Percentiles rank a stretch among this genome's conserved stretches.
phyloP scores from a whole-genome alignment of 2,888 invertebrate species.

The Asteroscopus sphinx region DNA sequence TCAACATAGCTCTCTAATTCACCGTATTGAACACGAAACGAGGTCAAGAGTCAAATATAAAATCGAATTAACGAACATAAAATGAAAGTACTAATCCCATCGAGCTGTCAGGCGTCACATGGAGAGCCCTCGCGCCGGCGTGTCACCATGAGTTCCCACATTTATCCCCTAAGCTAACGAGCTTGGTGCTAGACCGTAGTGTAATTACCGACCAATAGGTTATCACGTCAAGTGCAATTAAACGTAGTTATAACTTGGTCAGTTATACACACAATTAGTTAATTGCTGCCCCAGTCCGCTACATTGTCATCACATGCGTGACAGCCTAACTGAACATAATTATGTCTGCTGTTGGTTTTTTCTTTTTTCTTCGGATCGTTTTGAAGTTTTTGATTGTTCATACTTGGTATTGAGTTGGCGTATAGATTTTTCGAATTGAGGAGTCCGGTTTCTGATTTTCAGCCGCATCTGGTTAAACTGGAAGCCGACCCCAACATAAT shows the following conservation, averaged over 20 bases:
- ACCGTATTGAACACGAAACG: conserved; percentile 28
- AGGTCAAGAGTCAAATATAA: conserved; percentile 48
- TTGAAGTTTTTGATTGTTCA: conserved; percentile 17
- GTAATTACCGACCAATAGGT: conserved; percentile 58
- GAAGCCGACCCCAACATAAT: no score
- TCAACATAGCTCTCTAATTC: conserved; percentile 34
- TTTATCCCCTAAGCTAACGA: conserved; percentile 50
- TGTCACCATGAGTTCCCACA: conserved; percentile 54
- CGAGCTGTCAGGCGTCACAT: conserved; percentile 42
- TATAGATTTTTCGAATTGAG: conserved; percentile 4
- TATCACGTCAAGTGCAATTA: conserved; percentile 57
- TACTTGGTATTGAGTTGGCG: neutral
- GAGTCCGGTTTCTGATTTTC: no score
- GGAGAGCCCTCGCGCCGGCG: conserved; percentile 48
- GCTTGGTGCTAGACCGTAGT: conserved; percentile 32
- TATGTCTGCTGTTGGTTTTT: conserved; percentile 34
- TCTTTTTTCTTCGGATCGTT: conserved; percentile 14
- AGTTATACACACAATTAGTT: conserved; percentile 70
- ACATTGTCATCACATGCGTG: conserved; percentile 37
- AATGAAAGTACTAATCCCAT: conserved; percentile 53
- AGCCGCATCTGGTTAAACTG: no score
- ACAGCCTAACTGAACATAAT: conserved; percentile 40
- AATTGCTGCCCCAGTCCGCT: conserved; percentile 53
- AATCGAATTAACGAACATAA: conserved; percentile 55
- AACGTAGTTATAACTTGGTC: conserved; percentile 52